Evolutionary conservation across 2,113 vertebrate species (phyloP).

Genomic region (Crotalus helleri): DNA sequence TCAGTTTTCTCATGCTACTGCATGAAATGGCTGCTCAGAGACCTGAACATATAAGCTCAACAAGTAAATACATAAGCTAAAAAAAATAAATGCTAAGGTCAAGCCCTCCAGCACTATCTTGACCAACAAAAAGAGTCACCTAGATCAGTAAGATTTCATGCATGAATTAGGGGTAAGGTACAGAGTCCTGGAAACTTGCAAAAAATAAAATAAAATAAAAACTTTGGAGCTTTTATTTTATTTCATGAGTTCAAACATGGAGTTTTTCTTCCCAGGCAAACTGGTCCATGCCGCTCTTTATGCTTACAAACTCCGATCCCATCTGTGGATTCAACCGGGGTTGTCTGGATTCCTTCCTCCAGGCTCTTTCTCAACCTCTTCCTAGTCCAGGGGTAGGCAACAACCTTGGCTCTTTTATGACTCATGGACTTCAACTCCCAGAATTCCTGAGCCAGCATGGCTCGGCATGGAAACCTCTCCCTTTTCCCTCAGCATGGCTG

Average conservation of each 20-base stretch:
- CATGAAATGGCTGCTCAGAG: not conserved
- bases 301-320: not conserved
- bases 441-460: not conserved
- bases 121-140: not conserved
- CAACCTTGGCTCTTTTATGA: not conserved
- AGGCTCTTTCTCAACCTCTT: not conserved
- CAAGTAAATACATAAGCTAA: not conserved
- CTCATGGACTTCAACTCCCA: not conserved
- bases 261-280: not conserved
- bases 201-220: not conserved
- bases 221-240: not conserved
- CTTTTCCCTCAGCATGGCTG: too few relatives aligned
- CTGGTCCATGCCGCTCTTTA: not conserved
- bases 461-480: too few relatives aligned
- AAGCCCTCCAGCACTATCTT: not conserved
- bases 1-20: not conserved
- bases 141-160: not conserved
- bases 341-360: not conserved
- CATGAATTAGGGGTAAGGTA: not conserved
- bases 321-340: not conserved
- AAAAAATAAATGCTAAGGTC: not conserved
- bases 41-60: not conserved
- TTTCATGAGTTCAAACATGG: not conserved
- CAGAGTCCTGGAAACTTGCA: not conserved
- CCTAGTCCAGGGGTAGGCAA: not conserved